phyloP scores from a whole-genome alignment of 2,888 invertebrate species.

The Thereva unica region DNA sequence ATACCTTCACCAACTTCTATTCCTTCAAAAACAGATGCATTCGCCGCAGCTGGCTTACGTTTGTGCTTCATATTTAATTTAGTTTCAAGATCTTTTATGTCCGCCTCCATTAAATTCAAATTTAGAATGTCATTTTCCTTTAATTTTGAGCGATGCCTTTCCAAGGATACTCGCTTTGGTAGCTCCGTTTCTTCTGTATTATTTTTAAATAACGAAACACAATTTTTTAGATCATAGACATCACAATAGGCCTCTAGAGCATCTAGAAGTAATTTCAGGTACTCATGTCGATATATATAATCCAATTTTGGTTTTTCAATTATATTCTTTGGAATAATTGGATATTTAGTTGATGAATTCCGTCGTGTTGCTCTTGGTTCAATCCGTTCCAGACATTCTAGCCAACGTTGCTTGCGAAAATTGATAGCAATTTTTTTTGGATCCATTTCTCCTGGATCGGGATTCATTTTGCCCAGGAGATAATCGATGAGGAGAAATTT shows the following conservation, averaged over 20 bases:
- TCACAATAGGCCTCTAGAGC: constrained; percentile 51
- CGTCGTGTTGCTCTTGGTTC: background rate
- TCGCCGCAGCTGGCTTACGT: constrained; percentile 46
- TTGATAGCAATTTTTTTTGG: constrained; percentile 50
- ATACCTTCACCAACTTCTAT: constrained; percentile 46
- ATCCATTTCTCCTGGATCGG: constrained; percentile 43
- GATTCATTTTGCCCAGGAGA: constrained; percentile 46
- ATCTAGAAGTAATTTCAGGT: constrained; percentile 49
- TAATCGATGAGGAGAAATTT: constrained; percentile 52
- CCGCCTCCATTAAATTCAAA: constrained; percentile 45
- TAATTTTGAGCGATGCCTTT: background rate
- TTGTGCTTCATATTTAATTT: constrained; percentile 45
- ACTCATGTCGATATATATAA: constrained; percentile 48
- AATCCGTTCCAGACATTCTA: constrained; percentile 45
- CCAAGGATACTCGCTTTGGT: background rate
- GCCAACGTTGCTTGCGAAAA: constrained; percentile 51
- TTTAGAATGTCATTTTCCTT: constrained; percentile 16
- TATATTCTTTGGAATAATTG: constrained; percentile 41
- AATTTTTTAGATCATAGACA: constrained; percentile 48
- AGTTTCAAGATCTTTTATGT: constrained; percentile 43
- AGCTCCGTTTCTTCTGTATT: background rate
- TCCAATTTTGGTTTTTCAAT: constrained; percentile 17
- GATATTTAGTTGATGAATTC: constrained; percentile 30
- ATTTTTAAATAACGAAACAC: constrained; percentile 33
- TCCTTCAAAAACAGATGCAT: constrained; percentile 47